phyloP scores from a whole-genome alignment of 37 sponge, comb jelly and placozoan species.

The Chondrilla cf. caribensis region DNA sequence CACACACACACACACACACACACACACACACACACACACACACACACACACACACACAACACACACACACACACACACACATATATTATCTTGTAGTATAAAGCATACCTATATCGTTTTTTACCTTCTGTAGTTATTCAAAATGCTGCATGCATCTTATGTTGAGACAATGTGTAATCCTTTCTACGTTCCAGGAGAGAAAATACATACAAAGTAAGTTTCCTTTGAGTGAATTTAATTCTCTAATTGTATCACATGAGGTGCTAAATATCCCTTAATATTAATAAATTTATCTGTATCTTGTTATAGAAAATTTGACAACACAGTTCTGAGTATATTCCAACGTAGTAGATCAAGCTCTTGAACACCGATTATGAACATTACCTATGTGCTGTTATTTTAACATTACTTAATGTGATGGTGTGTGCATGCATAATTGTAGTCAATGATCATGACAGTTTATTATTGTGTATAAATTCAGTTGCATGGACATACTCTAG shows the following conservation, averaged over 20 bases:
- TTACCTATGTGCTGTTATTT: background rate
- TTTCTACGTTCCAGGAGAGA: slow-evolving; percentile 87
- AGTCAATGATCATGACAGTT: too few relatives aligned
- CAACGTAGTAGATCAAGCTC: slow-evolving; percentile 39
- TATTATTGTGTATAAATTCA: too few relatives aligned
- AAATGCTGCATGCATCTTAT: slow-evolving; percentile 84
- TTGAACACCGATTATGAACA: slow-evolving; percentile 10
- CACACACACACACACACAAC: too few relatives aligned
- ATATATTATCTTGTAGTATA: too few relatives aligned
- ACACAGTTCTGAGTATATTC: slow-evolving; percentile 47
- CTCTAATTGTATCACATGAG: background rate
- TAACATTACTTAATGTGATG: background rate
- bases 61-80: too few relatives aligned
- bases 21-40: too few relatives aligned
- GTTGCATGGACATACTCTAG: too few relatives aligned
- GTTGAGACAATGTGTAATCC: slow-evolving; percentile 85
- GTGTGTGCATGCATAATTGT: too few relatives aligned
- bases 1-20: too few relatives aligned
- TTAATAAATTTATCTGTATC: background rate
- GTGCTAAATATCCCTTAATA: background rate
- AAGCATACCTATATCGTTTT: too few relatives aligned
- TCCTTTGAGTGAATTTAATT: background rate
- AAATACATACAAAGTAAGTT: slow-evolving; percentile 81
- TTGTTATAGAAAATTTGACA: slow-evolving; percentile 44
- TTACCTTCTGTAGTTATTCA: slow-evolving; percentile 70